A percentile compares a stretch with the other conserved stretches of the same genome.
These are phyloP conservation scores for Sceloporus undulatus DNA, from an alignment of 2,113 vertebrate species.

Conservation along the genomic window DNA sequence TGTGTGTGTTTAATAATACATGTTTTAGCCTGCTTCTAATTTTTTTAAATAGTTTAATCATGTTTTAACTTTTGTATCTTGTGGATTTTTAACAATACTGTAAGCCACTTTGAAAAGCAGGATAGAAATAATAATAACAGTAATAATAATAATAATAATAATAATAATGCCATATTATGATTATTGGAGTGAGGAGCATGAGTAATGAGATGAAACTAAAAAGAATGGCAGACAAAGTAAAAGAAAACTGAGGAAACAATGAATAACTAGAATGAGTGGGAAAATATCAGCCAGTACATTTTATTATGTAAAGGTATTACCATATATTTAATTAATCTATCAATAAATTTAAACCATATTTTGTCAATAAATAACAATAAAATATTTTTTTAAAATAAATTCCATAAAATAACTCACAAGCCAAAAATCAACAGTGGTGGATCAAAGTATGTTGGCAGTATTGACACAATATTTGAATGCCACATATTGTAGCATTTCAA, in stretches of 20 bases:
- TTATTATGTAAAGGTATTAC: not conserved
- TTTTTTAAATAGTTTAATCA: too few relatives aligned
- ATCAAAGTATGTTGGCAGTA: not conserved
- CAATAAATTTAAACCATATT: not conserved
- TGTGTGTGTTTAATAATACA: too few relatives aligned
- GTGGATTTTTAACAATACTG: too few relatives aligned
- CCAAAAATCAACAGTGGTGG: not conserved
- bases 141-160: too few relatives aligned
- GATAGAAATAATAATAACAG: too few relatives aligned
- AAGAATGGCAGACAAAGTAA: not conserved
- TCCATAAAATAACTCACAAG: not conserved
- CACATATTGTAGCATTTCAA: not conserved
- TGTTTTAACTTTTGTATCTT: too few relatives aligned
- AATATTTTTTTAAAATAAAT: not conserved
- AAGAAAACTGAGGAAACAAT: not conserved
- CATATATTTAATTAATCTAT: not conserved
- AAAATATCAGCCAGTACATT: not conserved
- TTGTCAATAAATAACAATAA: not conserved
- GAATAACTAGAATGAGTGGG: not conserved
- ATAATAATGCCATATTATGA: too few relatives aligned
- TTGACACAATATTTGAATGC: rapidly evolving
- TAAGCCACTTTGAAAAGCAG: too few relatives aligned
- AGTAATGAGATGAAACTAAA: not conserved
- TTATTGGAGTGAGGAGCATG: too few relatives aligned
- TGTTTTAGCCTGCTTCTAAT: too few relatives aligned